phyloP scores from a whole-genome alignment of 1,140 invertebrate species.

The Brachionus asplanchnoidis region DNA sequence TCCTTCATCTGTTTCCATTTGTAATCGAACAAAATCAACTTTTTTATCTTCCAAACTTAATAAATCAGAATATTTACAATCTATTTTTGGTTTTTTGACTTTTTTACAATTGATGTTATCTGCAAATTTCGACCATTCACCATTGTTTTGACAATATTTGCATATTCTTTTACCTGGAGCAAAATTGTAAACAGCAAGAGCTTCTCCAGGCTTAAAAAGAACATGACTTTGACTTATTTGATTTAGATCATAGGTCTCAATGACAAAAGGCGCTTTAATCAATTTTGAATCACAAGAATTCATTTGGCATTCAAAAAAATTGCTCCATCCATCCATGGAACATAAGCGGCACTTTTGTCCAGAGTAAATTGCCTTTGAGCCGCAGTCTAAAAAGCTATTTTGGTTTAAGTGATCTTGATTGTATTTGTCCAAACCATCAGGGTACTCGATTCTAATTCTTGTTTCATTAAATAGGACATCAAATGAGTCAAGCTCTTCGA shows the following conservation, averaged over 20 bases:
- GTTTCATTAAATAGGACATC: neutral
- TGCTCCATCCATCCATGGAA: neutral
- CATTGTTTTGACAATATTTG: conserved; percentile 23
- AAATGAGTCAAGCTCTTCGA: neutral
- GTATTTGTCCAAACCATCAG: neutral
- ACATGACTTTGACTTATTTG: neutral
- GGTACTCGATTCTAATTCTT: neutral
- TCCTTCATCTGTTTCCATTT: neutral
- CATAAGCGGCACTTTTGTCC: neutral
- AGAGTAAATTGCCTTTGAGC: neutral
- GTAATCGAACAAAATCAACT: neutral
- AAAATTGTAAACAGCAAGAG: neutral
- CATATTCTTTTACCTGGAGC: conserved; percentile 12
- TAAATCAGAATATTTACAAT: neutral
- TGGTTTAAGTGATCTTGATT: neutral
- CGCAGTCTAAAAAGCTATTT: neutral
- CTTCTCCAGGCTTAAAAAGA: neutral
- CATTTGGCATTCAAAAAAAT: neutral
- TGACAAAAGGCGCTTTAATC: neutral
- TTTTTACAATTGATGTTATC: neutral
- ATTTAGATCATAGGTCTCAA: neutral
- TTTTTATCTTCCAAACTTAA: neutral
- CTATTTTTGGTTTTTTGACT: neutral
- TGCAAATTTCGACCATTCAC: conserved; percentile 16
- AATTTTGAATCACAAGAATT: neutral